Evolutionary conservation across 2,797 vertebrate genomes (phyloP), one percentile per base, ranked within the genome.

Genomic region (Neomorphus geoffroyi): DNA sequence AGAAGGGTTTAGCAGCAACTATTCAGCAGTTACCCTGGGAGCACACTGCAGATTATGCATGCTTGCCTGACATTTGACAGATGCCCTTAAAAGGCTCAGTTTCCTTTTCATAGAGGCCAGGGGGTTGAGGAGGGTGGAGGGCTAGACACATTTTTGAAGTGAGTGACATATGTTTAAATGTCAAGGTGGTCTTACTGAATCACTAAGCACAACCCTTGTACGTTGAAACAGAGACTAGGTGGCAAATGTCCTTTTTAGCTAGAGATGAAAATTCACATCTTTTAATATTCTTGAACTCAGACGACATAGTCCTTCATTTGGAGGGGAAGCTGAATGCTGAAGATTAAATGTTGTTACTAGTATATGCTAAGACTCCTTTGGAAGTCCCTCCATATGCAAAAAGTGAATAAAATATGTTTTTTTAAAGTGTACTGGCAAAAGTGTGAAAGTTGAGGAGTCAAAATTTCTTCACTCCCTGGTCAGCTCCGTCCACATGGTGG

Each of bases 21-120:
- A 91, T 96, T 88, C 93, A 92, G 28, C 51, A 75, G 56, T 88
- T 94, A 91, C 84, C 93, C 93, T 93, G 78, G 83, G 90, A 96
- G 80, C 67, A 80, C n/a, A 81, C 58, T 90, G 78, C 80, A 94
- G 72, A 80, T 95, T 96, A 94, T 96, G 87, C 96, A 94, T 95
- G 95, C 93, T 91, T 96, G 93, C 73, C 94, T 96, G 86, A 94
- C 75, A 90, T 86, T 96, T 96, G 92, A 96, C 89, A 97, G 80
- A 83, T 94, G 75, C 88, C 83, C 83, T 86, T 90, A 96, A 74
- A 96, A 96, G 88, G 73, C 41, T 85, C 24, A 3, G 58, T 91
- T 95, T 93, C 81, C 48, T 92, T 97, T 96, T 95, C 65, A 77
- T 0, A 90, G 64, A 60, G 80, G 85, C 85, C 72, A 92, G 43